Evolutionary conservation across 2,888 invertebrate species (phyloP).

Genomic region (Melinaea marsaeus): DNA sequence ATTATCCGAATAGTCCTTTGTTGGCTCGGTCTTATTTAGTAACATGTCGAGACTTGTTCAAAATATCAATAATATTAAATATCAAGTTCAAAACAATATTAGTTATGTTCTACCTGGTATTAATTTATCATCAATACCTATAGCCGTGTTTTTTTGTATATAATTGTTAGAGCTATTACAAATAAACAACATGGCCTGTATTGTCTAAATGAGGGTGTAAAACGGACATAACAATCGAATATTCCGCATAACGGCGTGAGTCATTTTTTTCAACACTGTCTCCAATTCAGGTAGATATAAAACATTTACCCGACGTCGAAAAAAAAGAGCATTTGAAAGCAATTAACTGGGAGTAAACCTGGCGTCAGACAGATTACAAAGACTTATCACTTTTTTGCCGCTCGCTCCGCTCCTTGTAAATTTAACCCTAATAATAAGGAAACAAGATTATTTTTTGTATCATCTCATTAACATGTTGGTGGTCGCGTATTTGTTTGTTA

Average conservation of each 20-base stretch:
- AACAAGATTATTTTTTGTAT: slow-evolving; percentile 38
- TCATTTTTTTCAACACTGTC: slow-evolving; percentile 10
- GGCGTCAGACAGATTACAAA: slow-evolving; percentile 76
- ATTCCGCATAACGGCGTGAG: slow-evolving; percentile 3
- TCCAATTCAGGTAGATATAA: slow-evolving; percentile 73
- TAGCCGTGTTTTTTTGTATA: too few species aligned
- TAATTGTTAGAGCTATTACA: too few species aligned
- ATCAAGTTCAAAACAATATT: too few species aligned
- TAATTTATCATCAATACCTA: too few species aligned
- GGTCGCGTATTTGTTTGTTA: slow-evolving; percentile 68
- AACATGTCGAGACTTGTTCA: slow-evolving; percentile 9
- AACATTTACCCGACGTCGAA: slow-evolving; percentile 57
- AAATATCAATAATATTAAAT: too few species aligned
- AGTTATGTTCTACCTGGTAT: too few species aligned
- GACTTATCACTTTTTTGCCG: slow-evolving; percentile 70
- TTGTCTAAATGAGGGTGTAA: neutral
- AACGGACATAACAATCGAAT: neutral
- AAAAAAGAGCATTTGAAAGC: slow-evolving; percentile 66
- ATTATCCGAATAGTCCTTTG: slow-evolving; percentile 68
- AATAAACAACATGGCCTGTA: neutral
- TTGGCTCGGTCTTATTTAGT: slow-evolving; percentile 41
- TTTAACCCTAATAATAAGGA: slow-evolving; percentile 36
- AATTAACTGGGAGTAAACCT: slow-evolving; percentile 72
- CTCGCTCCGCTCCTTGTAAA: slow-evolving; percentile 24
- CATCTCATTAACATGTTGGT: slow-evolving; percentile 48